phyloP scores from a whole-genome alignment of 2,113 vertebrate species.

The Menidia beryllina region DNA sequence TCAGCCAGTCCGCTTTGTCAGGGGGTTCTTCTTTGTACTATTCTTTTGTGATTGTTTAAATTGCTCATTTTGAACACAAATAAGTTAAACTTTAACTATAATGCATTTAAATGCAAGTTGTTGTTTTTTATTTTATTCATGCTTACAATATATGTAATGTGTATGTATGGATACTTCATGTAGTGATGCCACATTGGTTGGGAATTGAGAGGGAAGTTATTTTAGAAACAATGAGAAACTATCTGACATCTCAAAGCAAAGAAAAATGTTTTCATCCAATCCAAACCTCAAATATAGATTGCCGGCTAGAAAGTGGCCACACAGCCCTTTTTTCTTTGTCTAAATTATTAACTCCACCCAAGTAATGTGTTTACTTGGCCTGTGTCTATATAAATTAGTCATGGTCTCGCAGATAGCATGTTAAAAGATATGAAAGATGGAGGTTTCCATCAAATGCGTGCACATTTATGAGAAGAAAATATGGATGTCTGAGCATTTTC shows the following conservation, averaged over 20 bases:
- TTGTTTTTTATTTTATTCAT: too few relatives aligned
- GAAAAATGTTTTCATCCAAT: background rate
- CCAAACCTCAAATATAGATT: constrained; percentile 44
- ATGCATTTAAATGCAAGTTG: too few relatives aligned
- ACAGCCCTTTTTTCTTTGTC: constrained; percentile 22
- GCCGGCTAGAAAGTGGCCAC: constrained; percentile 38
- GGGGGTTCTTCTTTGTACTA: too few relatives aligned
- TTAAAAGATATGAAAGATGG: constrained; percentile 14
- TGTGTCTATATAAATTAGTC: constrained; percentile 58
- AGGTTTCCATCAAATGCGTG: background rate
- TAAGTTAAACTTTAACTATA: too few relatives aligned
- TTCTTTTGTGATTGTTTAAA: too few relatives aligned
- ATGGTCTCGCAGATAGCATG: constrained; percentile 38
- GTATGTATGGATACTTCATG: too few relatives aligned
- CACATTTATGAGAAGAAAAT: background rate
- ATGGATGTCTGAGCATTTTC: background rate
- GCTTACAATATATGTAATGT: too few relatives aligned
- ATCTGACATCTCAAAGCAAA: constrained; percentile 22
- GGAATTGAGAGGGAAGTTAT: background rate
- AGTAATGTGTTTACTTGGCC: constrained; percentile 67
- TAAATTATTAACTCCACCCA: constrained; percentile 71
- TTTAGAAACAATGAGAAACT: constrained; percentile 4
- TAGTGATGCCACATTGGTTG: background rate
- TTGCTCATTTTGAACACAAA: too few relatives aligned
- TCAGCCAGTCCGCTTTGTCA: too few relatives aligned